Percentiles rank a stretch among this genome's conserved stretches.
phyloP scores from a whole-genome alignment of 2,113 vertebrate species.

The Brachypodius melanocephalos region DNA sequence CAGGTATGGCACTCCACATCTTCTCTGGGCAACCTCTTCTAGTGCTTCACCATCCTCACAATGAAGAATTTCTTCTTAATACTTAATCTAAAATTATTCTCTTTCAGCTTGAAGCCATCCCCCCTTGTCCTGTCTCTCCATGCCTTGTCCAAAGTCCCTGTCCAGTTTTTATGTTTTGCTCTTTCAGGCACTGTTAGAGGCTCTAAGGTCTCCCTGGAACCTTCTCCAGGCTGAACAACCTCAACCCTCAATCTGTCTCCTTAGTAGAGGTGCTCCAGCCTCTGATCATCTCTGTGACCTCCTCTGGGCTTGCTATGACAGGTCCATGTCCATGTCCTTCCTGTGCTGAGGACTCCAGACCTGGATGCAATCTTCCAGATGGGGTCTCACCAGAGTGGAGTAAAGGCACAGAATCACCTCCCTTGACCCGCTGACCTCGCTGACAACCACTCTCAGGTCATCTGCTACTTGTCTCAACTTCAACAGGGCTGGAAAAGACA shows the following conservation, averaged over 20 bases:
- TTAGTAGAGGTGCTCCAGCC: background rate
- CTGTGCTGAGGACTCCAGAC: background rate
- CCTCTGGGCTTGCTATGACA: background rate
- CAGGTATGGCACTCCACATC: background rate
- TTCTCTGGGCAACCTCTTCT: background rate
- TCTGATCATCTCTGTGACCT: background rate
- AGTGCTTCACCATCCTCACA: background rate
- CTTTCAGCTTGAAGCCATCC: background rate
- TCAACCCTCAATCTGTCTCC: background rate
- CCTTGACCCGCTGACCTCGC: rapidly evolving
- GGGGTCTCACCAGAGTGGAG: background rate
- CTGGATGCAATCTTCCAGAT: background rate
- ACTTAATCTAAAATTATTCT: background rate
- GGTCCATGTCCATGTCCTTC: background rate
- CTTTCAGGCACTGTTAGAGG: background rate
- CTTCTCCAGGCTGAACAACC: background rate
- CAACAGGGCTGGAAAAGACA: background rate
- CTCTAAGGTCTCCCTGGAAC: background rate
- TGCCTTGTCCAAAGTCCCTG: background rate
- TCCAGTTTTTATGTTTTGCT: background rate
- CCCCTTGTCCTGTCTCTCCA: background rate
- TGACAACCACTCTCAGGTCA: background rate
- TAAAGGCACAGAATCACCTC: background rate
- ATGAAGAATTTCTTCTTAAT: background rate
- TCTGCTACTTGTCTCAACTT: background rate